Percentiles rank a stretch among this genome's conserved stretches.
phyloP scores from a whole-genome alignment of 92 coral and sea anemone genomes.

The Parazoanthus darwini region DNA sequence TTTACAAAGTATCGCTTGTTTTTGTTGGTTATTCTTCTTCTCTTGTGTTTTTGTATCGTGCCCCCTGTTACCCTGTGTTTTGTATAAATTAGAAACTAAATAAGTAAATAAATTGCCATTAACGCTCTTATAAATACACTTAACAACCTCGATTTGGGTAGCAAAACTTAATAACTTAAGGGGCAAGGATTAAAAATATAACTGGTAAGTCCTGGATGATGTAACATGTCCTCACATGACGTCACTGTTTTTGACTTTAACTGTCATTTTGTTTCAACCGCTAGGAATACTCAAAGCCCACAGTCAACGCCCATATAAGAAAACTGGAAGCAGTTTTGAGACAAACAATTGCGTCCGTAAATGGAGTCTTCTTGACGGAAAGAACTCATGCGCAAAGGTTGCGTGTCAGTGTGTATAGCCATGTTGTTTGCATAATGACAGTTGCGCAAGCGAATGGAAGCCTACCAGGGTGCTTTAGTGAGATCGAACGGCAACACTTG shows the following conservation, averaged over 20 bases:
- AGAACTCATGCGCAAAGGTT: constrained; percentile 30
- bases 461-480: constrained; percentile 2
- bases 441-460: constrained; percentile 13
- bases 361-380: constrained; percentile 7
- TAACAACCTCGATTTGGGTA: too few species aligned
- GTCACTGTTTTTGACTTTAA: too few species aligned
- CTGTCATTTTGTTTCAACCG: neutral
- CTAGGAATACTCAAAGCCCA: constrained; percentile 13
- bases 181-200: too few species aligned
- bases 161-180: too few species aligned
- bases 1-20: too few species aligned
- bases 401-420: constrained; percentile 16
- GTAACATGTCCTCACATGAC: neutral
- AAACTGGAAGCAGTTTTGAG: neutral
- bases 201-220: neutral
- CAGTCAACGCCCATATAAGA: constrained; percentile 23
- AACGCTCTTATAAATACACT: too few species aligned
- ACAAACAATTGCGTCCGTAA: neutral
- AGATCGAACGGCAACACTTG: neutral
- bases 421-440: neutral
- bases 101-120: too few species aligned
- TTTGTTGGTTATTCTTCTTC: too few species aligned
- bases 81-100: too few species aligned
- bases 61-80: too few species aligned
- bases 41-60: too few species aligned